These are phyloP conservation scores for Reinhardtius hippoglossoides DNA, from an alignment of 2,113 vertebrate genomes.

Conservation along the genomic window DNA sequence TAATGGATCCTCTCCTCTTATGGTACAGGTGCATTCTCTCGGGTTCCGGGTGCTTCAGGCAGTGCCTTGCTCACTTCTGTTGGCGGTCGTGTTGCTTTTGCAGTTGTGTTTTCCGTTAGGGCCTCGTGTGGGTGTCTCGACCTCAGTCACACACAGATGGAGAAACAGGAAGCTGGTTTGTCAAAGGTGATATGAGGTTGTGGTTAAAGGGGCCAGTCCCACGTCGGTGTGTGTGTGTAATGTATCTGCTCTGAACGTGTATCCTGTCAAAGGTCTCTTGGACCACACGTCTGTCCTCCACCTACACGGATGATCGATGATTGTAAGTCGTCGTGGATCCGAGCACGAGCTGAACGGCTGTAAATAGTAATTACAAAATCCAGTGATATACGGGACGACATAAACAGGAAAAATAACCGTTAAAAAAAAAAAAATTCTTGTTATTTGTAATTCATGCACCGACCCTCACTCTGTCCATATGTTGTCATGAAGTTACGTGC, in stretches of 20 bases:
- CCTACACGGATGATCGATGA: background rate
- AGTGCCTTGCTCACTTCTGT: too few species aligned
- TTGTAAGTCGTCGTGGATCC: slow-evolving; percentile 5
- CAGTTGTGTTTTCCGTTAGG: too few species aligned
- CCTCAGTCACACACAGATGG: background rate
- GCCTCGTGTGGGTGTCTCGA: background rate
- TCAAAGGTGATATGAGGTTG: slow-evolving; percentile 9
- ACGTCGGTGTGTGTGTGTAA: background rate
- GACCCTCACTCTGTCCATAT: background rate
- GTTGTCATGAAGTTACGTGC: slow-evolving; percentile 8
- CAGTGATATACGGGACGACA: background rate
- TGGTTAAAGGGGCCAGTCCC: slow-evolving; percentile 1
- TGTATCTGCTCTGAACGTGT: slow-evolving; percentile 7
- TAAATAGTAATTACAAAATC: background rate
- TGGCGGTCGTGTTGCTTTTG: too few species aligned
- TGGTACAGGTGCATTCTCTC: too few species aligned
- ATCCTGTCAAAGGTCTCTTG: slow-evolving; percentile 32
- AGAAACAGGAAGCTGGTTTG: background rate
- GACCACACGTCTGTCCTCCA: slow-evolving; percentile 35
- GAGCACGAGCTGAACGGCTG: slow-evolving; percentile 16
- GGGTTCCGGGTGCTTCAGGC: too few species aligned
- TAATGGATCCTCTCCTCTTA: too few species aligned
- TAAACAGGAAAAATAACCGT: background rate
- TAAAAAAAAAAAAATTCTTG: background rate
- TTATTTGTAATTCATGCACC: background rate